Conservation (phyloP, 2,797 vertebrate genomes). For the Neomorphus geoffroyi region DNA sequence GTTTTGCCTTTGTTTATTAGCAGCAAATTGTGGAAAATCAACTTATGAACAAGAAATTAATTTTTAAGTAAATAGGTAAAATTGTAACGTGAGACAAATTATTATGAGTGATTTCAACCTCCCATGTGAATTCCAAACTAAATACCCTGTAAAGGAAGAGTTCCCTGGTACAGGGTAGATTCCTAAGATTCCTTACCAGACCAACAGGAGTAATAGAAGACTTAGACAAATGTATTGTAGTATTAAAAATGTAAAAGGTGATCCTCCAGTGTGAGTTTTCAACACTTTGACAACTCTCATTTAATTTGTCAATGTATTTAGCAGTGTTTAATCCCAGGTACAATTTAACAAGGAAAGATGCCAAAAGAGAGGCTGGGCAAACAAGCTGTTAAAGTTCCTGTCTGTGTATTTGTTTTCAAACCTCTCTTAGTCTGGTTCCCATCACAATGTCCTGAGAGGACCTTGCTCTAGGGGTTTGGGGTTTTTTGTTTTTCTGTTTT, state of each 20-base stretch:
- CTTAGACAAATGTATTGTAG: not conserved
- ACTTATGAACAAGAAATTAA: not conserved
- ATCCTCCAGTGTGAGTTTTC: not conserved
- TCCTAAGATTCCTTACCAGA: not conserved
- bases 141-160: not conserved
- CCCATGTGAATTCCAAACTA: not conserved
- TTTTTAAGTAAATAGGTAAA: not conserved
- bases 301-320: not conserved
- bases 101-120: not conserved
- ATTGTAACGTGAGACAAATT: not conserved
- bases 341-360: not conserved
- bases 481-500: not conserved
- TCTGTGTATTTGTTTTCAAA: not conserved
- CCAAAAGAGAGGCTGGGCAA: not conserved
- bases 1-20: not conserved
- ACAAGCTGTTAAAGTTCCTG: not conserved
- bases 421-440: constrained; percentile 15
- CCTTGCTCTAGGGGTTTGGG: not conserved
- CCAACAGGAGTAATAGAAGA: not conserved
- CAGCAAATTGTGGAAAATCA: not conserved
- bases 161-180: not conserved
- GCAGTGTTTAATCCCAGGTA: not conserved
- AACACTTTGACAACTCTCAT: not conserved
- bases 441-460: constrained; percentile 22
- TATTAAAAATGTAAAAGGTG: not conserved